These are phyloP conservation scores for Oxygymnocypris stewartii DNA, from an alignment of 2,113 vertebrate species.

Conservation along the genomic window DNA sequence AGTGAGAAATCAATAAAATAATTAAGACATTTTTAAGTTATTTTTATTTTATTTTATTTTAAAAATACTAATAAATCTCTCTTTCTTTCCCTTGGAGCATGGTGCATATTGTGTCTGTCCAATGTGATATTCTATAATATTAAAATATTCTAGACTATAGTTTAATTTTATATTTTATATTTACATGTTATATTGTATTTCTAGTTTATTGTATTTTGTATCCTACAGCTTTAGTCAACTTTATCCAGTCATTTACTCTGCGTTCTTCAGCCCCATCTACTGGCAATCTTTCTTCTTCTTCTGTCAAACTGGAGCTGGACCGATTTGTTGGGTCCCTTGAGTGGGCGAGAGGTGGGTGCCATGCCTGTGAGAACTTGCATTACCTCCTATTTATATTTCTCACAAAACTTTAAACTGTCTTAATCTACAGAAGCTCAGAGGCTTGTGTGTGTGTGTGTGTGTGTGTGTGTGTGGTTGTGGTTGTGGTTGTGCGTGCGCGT, in stretches of 20 bases:
- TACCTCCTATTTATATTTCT: background rate
- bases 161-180: background rate
- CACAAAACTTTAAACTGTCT: background rate
- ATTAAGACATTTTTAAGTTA: background rate
- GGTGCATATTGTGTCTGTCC: background rate
- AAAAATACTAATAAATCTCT: background rate
- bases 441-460: too few species aligned
- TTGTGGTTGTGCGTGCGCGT: too few species aligned
- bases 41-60: background rate
- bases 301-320: background rate
- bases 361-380: background rate
- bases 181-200: too few species aligned
- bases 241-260: background rate
- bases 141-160: background rate
- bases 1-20: background rate
- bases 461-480: too few species aligned
- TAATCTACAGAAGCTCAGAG: background rate
- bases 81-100: background rate
- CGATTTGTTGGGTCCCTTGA: background rate
- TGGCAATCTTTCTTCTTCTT: background rate
- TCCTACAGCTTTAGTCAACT: background rate
- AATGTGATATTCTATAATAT: background rate
- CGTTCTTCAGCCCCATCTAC: conserved; percentile 11
- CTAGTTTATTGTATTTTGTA: background rate
- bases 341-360: background rate